Conservation (phyloP, 1,140 invertebrate species). For the Leptinotarsa undecemlineata region DNA sequence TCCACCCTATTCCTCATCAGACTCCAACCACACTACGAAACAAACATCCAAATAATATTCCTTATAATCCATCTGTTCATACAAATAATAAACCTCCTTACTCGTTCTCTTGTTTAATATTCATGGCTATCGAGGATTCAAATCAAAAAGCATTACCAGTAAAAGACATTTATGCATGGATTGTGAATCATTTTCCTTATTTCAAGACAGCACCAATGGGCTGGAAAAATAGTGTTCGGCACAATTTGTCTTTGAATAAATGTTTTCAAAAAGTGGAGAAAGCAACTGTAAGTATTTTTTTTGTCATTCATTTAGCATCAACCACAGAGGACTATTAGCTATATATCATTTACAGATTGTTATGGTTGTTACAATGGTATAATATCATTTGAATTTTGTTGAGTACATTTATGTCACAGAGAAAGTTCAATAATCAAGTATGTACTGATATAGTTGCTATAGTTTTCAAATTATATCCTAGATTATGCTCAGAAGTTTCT, state of each 20-base stretch:
- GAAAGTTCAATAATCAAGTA: neutral
- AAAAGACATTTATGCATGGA: constrained; percentile 98
- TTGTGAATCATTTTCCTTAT: constrained; percentile 94
- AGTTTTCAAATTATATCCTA: too few species aligned
- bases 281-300: constrained; percentile 67
- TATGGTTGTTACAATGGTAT: too few species aligned
- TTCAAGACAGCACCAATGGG: constrained; percentile 94
- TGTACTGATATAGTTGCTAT: neutral
- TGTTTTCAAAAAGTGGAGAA: constrained; percentile 97
- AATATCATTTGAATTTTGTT: too few species aligned
- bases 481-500: too few species aligned
- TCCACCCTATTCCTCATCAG: neutral
- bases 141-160: constrained; percentile 86
- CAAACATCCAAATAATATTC: constrained; percentile 73
- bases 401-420: too few species aligned
- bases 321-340: too few species aligned
- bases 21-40: constrained; percentile 1
- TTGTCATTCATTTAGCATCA: neutral
- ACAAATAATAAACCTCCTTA: constrained; percentile 90
- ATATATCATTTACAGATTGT: too few species aligned
- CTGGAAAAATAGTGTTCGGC: constrained; percentile 97
- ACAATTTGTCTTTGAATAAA: constrained; percentile 95
- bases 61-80: constrained; percentile 78
- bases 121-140: constrained; percentile 96
- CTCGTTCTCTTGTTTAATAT: constrained; percentile 94